A percentile compares a stretch with the other conserved stretches of the same genome.
These are phyloP conservation scores for Panthera leo DNA, from an alignment of 2,113 vertebrate species.

Conservation along the genomic window DNA sequence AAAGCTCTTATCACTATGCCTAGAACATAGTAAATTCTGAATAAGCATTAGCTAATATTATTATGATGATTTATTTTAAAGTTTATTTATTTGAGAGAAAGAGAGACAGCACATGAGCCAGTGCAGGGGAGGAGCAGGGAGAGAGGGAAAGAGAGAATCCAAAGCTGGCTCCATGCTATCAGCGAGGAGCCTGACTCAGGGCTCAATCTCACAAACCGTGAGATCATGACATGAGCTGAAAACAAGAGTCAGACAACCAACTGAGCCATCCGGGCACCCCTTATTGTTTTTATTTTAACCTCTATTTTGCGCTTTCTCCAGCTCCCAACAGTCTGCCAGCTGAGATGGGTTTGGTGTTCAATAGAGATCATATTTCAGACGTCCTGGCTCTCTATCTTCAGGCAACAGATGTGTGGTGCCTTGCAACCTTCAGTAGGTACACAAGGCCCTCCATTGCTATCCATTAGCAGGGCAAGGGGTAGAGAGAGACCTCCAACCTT, in stretches of 20 bases:
- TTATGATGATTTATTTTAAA: slow-evolving; percentile 9
- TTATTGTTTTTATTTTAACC: neutral
- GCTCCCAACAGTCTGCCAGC: neutral
- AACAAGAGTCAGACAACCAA: too few relatives aligned
- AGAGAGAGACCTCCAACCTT: neutral
- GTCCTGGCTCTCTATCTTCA: neutral
- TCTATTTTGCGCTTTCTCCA: neutral
- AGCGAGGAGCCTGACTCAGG: too few relatives aligned
- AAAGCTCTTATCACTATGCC: neutral
- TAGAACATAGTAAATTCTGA: neutral
- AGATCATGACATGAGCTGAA: too few relatives aligned
- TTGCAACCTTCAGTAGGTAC: neutral
- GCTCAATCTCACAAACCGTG: too few relatives aligned
- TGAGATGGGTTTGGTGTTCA: neutral
- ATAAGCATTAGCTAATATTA: neutral
- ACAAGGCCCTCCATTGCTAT: neutral
- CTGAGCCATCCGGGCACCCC: too few relatives aligned
- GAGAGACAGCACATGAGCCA: too few relatives aligned
- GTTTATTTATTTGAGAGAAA: too few relatives aligned
- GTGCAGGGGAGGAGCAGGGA: too few relatives aligned
- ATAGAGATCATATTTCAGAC: neutral
- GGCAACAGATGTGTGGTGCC: neutral
- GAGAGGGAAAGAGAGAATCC: too few relatives aligned
- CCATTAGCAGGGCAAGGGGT: neutral
- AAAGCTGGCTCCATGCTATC: too few relatives aligned